Evolutionary conservation across 2,797 vertebrate genomes (phyloP).

Genomic region (Anas acuta): DNA sequence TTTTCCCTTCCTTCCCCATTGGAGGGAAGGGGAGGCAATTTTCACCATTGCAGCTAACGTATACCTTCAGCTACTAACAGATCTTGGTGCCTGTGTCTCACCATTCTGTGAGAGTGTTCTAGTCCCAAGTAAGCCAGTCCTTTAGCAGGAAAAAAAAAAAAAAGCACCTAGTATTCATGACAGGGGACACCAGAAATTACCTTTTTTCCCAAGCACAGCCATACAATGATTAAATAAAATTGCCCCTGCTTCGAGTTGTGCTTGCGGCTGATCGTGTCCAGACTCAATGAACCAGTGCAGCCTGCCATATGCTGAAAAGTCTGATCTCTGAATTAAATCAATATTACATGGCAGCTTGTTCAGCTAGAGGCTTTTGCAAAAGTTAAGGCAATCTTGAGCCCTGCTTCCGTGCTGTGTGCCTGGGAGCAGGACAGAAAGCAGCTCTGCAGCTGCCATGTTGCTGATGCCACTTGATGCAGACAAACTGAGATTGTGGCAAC

Average conservation of each 20-base stretch:
- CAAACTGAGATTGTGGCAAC: not conserved
- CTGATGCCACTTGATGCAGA: not conserved
- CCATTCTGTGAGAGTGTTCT: not conserved
- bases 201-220: not conserved
- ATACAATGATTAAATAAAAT: not conserved
- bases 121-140: accelerated
- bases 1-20: not conserved
- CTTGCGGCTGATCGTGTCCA: not conserved
- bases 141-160: not conserved
- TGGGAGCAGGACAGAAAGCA: not conserved
- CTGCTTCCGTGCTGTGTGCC: not conserved
- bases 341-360: not conserved
- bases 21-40: not conserved
- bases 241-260: not conserved
- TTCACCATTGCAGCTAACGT: not conserved
- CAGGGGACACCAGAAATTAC: not conserved
- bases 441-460: not conserved
- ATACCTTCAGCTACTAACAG: not conserved
- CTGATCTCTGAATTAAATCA: not conserved
- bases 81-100: not conserved
- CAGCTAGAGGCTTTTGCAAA: not conserved
- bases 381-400: not conserved
- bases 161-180: not conserved
- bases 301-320: not conserved
- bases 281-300: not conserved